Base-by-base conservation (phyloP, 2,888 invertebrate genomes). In the Nemurella pictetii region DNA sequence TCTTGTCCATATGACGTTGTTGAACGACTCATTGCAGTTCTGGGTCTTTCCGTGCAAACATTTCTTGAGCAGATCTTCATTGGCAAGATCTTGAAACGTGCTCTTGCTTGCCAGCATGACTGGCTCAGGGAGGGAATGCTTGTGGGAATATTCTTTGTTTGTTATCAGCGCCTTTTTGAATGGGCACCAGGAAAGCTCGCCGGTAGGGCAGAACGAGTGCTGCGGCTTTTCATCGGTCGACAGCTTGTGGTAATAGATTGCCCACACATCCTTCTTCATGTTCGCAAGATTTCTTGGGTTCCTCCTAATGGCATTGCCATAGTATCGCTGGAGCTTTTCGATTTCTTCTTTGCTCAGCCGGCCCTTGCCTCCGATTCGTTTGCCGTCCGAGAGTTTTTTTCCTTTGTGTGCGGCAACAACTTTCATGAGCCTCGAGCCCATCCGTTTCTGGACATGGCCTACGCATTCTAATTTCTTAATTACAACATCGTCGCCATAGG, bases 231-330 rank as follows among this genome's bases (percentile, higher is more conserved):
- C 84, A 78, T 87, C 80, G 27, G 85, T 85, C 7, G 86, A 87
- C 12, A 28, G 72, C n/a, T 84, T 84, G 83, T 87, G 87, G 73
- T 78, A 85, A 73, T 85, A 87, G 7, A 73, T 85, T 5, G 86
- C 86, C 86, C 86, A 86, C 15, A 87, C 81, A 80, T 85, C 84
- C 83, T 84, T 83, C 20, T 36, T 83, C 87, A 85, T 85, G 30
- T 28, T 82, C 77, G 77, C 81, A 20, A 85, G 74, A 26, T 84
- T 55, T 7, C 27, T 83, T 0, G 12, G 0, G 80, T 86, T 85
- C 0, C 80, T 73, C 36, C 86, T 80, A 28, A 87, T 87, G 0
- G 86, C 86, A 29, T 35, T 83, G 0, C 86, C 86, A 84, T 86
- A 86, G 72, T 85, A 86, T 0, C 2, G 72, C 29, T 85, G 84